A percentile compares a stretch with the other conserved stretches of the same genome.
Conservation (phyloP, 2,113 vertebrate genomes). For the Zeus faber region DNA sequence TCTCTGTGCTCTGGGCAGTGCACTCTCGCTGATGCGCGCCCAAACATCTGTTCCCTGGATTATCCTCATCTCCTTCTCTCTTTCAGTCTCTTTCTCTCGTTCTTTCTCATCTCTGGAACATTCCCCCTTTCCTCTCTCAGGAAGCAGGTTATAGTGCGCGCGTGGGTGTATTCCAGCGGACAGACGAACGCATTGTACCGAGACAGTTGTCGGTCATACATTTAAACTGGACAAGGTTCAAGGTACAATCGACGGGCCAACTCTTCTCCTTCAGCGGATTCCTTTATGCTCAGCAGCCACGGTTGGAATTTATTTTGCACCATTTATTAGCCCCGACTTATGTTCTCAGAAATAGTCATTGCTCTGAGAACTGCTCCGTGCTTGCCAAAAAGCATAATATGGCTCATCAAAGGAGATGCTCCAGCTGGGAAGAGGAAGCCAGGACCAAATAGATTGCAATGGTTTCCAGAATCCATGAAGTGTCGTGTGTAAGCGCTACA, state of each 20-base stretch:
- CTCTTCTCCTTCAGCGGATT: neutral
- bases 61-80: conserved; percentile 51
- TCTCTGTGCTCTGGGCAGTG: conserved; percentile 45
- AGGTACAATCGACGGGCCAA: neutral
- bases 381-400: no score
- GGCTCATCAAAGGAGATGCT: neutral
- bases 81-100: conserved; percentile 32
- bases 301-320: neutral
- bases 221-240: conserved; percentile 30
- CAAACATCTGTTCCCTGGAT: conserved; percentile 66
- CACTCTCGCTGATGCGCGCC: conserved; percentile 28
- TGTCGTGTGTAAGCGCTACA: neutral
- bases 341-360: neutral
- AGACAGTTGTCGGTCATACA: conserved; percentile 14
- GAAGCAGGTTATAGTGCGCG: conserved; percentile 24
- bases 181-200: conserved; percentile 49
- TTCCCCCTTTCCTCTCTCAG: conserved; percentile 44
- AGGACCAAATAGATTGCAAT: no score
- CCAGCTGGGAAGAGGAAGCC: neutral
- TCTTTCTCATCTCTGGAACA: conserved; percentile 36
- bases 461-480: neutral
- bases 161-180: conserved; percentile 24
- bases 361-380: neutral
- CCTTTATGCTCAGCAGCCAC: neutral
- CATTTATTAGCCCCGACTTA: neutral